Base-by-base conservation (phyloP, 2,888 invertebrate genomes). In the Yponomeuta cagnagella region DNA sequence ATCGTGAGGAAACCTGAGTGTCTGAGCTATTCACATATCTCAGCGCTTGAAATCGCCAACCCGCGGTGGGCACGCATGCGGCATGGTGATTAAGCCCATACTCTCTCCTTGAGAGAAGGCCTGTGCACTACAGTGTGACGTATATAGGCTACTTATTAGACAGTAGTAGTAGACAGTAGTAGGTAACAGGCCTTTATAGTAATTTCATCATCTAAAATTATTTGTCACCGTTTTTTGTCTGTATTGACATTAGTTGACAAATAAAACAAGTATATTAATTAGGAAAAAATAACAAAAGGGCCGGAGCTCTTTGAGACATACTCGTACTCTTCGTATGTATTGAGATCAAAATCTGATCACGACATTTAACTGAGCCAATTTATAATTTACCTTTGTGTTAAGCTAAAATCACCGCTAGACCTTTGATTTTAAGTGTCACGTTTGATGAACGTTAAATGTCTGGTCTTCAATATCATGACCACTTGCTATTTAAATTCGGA, bases 401-500 rank as follows among this genome's bases (percentile, higher is more conserved):
- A 58, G 52, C 52, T 15, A 58, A 58, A 58, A 2, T 58, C 12
- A 58, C 52, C 52, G 2, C 52, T 58, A 58, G 0, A 1, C 8
- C 15, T 58, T 58, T 15, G 52, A 15, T 1, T 58, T 1, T 43
- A 43, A 43, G 43, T 43, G 43, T 58, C 52, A 58, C 15, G 15
- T 58, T 58, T 15, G 15, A 58, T 58, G 15, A 58, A 3, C 5
- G 12, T 12, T 58, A 58, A 58, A 15, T 12, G 15, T 12, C 52
- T 58, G 15, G 15, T 58, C 52, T 58, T 58, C 52, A 58, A 58
- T 58, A 58, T 58, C 52, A 58, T 76, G 74, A 80, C 80, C 81
- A 83, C 80, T 80, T 82, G 82, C 78, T 80, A 79, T 81, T 79
- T 78, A 74, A 77, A 79, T 77, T 78, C 74, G 78, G 81, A 80